Percentiles rank a stretch among this genome's conserved stretches.
These are phyloP conservation scores for Ciconia maguari DNA, from an alignment of 2,113 vertebrate genomes.

Conservation along the genomic window DNA sequence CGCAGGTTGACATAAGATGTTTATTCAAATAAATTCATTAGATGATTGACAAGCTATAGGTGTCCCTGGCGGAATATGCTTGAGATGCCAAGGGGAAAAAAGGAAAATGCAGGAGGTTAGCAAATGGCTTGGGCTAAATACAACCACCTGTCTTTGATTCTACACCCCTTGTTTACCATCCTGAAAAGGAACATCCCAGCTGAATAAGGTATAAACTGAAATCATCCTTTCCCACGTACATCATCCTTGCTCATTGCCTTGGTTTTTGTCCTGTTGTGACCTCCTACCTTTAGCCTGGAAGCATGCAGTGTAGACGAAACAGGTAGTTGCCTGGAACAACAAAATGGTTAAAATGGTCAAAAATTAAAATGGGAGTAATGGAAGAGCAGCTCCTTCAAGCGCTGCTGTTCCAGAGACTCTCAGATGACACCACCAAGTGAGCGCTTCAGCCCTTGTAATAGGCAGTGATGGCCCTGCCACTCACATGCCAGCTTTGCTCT, in stretches of 20 bases:
- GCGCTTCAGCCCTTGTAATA: background rate
- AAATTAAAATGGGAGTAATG: background rate
- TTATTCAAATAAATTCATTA: slow-evolving; percentile 36
- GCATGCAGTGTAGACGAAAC: background rate
- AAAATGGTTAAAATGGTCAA: background rate
- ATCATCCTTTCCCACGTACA: background rate
- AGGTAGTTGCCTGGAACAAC: background rate
- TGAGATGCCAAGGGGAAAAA: background rate
- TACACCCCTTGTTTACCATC: background rate
- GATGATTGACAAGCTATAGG: slow-evolving; percentile 32
- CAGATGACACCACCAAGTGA: background rate
- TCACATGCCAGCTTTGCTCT: background rate
- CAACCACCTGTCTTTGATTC: background rate
- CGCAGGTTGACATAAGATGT: slow-evolving; percentile 19
- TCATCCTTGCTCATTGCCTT: background rate
- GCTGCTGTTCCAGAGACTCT: background rate
- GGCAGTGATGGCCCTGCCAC: background rate
- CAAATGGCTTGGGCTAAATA: background rate
- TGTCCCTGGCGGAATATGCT: background rate
- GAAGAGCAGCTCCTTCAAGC: background rate
- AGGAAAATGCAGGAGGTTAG: background rate
- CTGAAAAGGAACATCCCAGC: background rate
- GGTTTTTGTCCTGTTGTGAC: background rate
- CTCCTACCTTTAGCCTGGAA: background rate
- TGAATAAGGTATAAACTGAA: background rate